Evolutionary conservation across 2,113 vertebrate species (phyloP), one percentile per base, ranked within the genome.

Genomic region (Vombatus ursinus): DNA sequence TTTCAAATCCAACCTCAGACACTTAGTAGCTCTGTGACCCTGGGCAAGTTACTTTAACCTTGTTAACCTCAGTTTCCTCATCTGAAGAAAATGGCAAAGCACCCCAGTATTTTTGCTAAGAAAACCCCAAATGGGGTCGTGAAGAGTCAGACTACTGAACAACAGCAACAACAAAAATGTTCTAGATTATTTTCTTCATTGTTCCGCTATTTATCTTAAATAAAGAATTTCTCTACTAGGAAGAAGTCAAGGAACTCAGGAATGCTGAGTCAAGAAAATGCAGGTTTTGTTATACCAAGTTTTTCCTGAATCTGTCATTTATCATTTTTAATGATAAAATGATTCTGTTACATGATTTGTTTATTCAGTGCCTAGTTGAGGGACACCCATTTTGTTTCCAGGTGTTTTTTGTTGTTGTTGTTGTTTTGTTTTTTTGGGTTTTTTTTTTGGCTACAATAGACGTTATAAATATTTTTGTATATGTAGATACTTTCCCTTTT

Each of bases 181-280:
- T 95, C 50, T 89, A 91, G 31, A 90, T 96, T 96, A 8, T 93
- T 3, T 92, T 90, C 28, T 37, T 95, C 22, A 28, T 93, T 97
- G 89, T 54, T 94, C 50, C 97, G 12, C 92, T 97, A 89, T 11
- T 52, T 50, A 2, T 92, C 26, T 52, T 8, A 89, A 93, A 90
- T 50, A 94, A 57, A 53, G 9, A 50, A 11, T 31, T 50, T 90
- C 48, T 84, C 48, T 92, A 0, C 92, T 90, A 68, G 37, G 68
- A 77, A 3, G 37, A 77, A 77, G 37, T 77, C 19, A n/a, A 44
- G 37, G 16, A 77, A 44, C 37, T 77, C 16, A 2, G 16, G 37
- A 44, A 22, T 44, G 25, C n/a, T 77, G 68, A 22, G 68, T 77
- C 1, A 77, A 44, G 37, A 77, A 68, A 68, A 77, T 77, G 68